Evolutionary conservation across 2,113 vertebrate species (phyloP).

Genomic region (Alces alces): DNA sequence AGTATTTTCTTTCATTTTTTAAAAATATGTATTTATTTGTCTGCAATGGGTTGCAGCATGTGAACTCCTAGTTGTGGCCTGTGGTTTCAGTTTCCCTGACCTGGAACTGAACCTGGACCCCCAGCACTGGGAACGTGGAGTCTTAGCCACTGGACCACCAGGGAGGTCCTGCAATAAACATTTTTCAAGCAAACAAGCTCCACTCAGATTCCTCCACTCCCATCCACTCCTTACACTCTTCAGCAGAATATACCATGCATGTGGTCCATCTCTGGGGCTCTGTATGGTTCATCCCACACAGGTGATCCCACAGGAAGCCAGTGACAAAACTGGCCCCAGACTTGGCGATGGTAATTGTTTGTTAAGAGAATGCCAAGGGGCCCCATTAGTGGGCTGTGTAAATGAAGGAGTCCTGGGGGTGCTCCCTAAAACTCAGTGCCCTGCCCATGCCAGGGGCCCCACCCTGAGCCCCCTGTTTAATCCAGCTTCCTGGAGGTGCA

Average conservation of each 20-base stretch:
- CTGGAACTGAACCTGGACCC: background rate
- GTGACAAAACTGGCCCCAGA: background rate
- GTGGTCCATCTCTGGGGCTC: background rate
- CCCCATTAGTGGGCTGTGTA: background rate
- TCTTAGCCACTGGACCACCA: background rate
- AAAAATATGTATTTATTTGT: background rate
- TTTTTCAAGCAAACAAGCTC: background rate
- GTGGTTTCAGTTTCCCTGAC: background rate
- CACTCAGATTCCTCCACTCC: background rate
- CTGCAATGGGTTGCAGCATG: background rate
- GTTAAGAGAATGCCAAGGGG: background rate
- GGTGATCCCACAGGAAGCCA: background rate
- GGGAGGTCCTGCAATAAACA: background rate
- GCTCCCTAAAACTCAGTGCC: background rate
- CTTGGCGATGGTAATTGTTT: background rate
- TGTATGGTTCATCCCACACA: accelerated
- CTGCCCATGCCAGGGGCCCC: background rate
- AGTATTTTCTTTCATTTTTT: background rate
- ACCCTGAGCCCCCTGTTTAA: background rate
- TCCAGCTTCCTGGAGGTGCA: background rate
- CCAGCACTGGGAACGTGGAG: background rate
- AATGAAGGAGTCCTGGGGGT: background rate
- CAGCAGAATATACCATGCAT: accelerated
- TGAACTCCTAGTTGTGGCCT: background rate
- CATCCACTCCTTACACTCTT: background rate